phyloP scores from a whole-genome alignment of 2,888 invertebrate species.

The Pyrgus malvae region DNA sequence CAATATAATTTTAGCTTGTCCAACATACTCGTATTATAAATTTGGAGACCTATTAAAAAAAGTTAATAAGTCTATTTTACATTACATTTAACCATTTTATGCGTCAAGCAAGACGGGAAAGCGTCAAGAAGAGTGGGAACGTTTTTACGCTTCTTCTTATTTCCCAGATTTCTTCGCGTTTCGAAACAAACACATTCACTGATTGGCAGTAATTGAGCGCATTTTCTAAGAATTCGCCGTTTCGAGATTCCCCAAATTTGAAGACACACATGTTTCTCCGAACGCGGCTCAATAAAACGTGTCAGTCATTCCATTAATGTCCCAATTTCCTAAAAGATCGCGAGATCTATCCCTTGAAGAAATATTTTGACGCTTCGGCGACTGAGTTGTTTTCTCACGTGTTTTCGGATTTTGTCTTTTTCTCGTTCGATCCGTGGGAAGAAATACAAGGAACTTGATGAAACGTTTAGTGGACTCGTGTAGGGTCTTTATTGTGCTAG shows the following conservation, averaged over 20 bases:
- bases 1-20: slow-evolving; percentile 6
- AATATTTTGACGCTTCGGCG: slow-evolving; percentile 72
- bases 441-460: slow-evolving; percentile 16
- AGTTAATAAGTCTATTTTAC: neutral
- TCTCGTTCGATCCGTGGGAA: slow-evolving; percentile 58
- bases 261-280: slow-evolving; percentile 58
- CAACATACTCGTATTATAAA: no score
- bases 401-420: slow-evolving; percentile 42
- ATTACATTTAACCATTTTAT: neutral
- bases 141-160: slow-evolving; percentile 5
- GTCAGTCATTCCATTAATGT: slow-evolving; percentile 77
- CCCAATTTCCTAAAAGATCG: slow-evolving; percentile 71
- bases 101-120: neutral
- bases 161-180: slow-evolving; percentile 8
- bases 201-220: slow-evolving; percentile 39
- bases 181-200: slow-evolving; percentile 33
- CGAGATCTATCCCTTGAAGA: slow-evolving; percentile 56
- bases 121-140: no score
- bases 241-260: slow-evolving; percentile 59
- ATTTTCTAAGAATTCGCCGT: slow-evolving; percentile 49
- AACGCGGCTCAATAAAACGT: slow-evolving; percentile 63
- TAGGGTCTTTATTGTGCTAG: neutral
- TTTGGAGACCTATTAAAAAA: neutral
- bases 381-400: slow-evolving; percentile 58
- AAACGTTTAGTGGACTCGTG: slow-evolving; percentile 10